Conservation (phyloP, 2,113 vertebrate genomes). For the Pristiophorus japonicus region DNA sequence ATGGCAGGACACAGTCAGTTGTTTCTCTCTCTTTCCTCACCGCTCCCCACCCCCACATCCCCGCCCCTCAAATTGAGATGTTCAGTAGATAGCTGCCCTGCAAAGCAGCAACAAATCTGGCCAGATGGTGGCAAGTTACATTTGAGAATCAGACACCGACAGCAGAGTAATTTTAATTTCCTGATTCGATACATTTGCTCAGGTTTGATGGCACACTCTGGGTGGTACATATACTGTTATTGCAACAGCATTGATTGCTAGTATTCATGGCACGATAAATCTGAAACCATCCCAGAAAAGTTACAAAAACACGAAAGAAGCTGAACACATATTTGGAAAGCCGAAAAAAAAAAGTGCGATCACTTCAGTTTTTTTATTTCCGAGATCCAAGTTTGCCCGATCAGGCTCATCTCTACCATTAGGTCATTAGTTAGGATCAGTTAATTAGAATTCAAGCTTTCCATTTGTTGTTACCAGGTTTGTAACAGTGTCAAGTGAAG, state of each 20-base stretch:
- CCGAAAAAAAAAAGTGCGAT: too few relatives aligned
- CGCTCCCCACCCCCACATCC: background rate
- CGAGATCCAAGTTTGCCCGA: background rate
- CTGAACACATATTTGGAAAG: background rate
- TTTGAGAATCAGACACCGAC: background rate
- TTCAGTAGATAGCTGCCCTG: background rate
- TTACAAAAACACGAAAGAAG: background rate
- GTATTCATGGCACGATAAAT: background rate
- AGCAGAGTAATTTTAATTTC: background rate
- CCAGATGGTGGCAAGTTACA: background rate
- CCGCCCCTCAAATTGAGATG: background rate
- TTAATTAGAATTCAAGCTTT: background rate
- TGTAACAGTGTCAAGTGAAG: background rate
- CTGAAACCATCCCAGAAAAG: background rate
- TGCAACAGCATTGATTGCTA: background rate
- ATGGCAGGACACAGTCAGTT: constrained; percentile 3
- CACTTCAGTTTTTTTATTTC: too few relatives aligned
- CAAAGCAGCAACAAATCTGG: background rate
- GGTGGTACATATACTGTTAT: background rate
- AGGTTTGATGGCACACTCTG: background rate
- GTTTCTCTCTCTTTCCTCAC: background rate
- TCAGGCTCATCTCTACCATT: background rate
- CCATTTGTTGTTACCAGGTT: background rate
- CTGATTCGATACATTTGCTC: background rate
- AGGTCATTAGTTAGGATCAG: background rate